phyloP scores from a whole-genome alignment of 2,888 invertebrate genomes.

The Aphrophora alni region DNA sequence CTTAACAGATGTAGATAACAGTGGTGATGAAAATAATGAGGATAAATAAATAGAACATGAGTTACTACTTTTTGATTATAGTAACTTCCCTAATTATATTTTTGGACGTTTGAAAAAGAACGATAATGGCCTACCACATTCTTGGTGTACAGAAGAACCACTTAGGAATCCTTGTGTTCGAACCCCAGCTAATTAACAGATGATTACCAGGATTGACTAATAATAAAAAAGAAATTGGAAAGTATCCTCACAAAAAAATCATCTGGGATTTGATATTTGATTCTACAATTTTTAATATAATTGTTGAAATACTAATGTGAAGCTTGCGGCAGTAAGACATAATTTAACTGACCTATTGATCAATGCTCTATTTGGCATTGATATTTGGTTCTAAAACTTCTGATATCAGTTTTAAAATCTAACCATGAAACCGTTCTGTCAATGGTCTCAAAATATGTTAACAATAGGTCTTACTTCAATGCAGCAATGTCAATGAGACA shows the following conservation, averaged over 20 bases:
- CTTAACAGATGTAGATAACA: no score
- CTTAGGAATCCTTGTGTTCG: background rate
- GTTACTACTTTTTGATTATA: background rate
- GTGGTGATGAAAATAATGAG: no score
- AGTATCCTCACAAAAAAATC: background rate
- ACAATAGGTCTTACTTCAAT: background rate
- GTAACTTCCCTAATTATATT: background rate
- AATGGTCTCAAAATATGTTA: constrained; percentile 23
- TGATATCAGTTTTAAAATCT: background rate
- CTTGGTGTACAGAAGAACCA: constrained; percentile 10
- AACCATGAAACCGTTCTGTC: background rate
- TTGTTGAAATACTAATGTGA: constrained; percentile 10
- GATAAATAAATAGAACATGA: no score
- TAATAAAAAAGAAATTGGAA: background rate
- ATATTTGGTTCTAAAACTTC: constrained; percentile 10
- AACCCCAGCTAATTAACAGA: background rate
- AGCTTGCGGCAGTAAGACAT: background rate
- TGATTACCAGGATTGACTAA: background rate
- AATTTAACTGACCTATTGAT: background rate
- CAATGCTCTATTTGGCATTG: constrained; percentile 23
- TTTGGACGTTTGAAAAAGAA: background rate
- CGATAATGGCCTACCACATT: background rate
- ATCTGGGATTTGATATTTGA: background rate
- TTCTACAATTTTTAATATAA: background rate
- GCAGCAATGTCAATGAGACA: constrained; percentile 27